phyloP scores from a whole-genome alignment of 2,888 invertebrate genomes.

The Muschampia staudingeri region DNA sequence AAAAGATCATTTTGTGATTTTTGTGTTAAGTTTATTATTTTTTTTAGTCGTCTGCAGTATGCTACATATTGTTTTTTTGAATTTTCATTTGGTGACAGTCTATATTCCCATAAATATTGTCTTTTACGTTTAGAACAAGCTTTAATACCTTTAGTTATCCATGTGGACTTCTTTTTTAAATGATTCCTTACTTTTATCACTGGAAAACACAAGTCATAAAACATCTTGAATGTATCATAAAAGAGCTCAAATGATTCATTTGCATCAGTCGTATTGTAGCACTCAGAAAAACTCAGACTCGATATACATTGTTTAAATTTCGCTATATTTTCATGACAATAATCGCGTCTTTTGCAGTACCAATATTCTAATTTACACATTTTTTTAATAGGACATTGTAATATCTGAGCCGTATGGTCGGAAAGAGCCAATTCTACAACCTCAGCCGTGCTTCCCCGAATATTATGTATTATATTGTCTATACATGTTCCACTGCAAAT shows the following conservation, averaged over 20 bases:
- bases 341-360: neutral
- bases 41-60: neutral
- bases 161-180: neutral
- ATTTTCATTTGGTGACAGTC: neutral
- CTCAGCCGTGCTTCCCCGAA: neutral
- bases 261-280: neutral
- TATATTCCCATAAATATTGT: neutral
- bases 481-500: neutral
- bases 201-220: neutral
- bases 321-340: neutral
- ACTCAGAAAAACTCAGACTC: neutral
- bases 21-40: neutral
- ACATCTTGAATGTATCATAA: neutral
- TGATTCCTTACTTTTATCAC: neutral
- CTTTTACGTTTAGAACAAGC: neutral
- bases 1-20: neutral
- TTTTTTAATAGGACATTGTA: neutral
- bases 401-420: neutral
- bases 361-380: neutral
- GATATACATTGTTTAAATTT: neutral
- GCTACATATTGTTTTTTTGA: neutral
- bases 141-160: neutral
- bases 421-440: neutral
- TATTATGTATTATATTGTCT: neutral
- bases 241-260: neutral